Conservation (phyloP, 35 echinoderm and acorn worm genomes). For the Patiria miniata region DNA sequence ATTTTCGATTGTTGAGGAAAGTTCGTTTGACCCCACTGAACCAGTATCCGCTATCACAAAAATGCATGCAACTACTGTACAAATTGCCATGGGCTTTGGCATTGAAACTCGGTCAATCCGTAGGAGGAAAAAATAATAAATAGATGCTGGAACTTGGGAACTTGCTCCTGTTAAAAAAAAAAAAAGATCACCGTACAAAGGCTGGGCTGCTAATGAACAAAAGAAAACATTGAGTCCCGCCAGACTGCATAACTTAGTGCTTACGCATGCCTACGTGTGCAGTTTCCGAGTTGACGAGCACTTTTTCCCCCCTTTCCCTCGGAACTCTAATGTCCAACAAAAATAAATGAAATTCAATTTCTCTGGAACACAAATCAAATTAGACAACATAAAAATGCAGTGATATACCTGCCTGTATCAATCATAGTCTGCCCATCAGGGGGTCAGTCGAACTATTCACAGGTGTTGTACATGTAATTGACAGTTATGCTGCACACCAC, state of each 20-base stretch:
- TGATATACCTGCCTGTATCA: constrained; percentile 28
- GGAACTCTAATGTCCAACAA: background rate
- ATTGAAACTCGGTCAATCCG: constrained; percentile 18
- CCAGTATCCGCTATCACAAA: no score
- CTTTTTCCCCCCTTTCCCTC: background rate
- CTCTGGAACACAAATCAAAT: constrained; percentile 19
- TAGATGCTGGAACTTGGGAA: background rate
- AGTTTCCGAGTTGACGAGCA: constrained; percentile 8
- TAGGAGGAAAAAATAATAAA: background rate
- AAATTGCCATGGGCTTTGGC: background rate
- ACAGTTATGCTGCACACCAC: background rate
- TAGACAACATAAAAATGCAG: constrained; percentile 27
- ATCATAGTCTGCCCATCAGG: background rate
- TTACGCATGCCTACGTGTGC: background rate
- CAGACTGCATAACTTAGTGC: background rate
- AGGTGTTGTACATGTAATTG: constrained; percentile 26
- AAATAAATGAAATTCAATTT: background rate
- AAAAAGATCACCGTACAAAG: no score
- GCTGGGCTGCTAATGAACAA: no score
- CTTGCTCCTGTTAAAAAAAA: background rate
- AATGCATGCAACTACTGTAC: no score
- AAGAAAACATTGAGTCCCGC: no score
- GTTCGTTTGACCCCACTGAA: no score
- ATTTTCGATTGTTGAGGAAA: no score
- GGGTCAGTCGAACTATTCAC: constrained; percentile 11